Conservation (phyloP, 2,888 invertebrate genomes). For the Chesias legatella region DNA sequence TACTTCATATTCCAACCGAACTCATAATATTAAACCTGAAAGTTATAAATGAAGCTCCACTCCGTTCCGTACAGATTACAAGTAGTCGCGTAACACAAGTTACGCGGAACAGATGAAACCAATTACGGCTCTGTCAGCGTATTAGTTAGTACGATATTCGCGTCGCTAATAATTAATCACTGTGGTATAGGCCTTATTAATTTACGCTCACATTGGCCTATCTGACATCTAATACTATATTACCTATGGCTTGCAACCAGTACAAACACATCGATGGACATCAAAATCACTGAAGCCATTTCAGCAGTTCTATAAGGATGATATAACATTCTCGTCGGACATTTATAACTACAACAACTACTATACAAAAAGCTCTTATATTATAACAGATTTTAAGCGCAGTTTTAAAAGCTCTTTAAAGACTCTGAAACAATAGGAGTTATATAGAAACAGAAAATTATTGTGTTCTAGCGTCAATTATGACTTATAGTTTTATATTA, state of each 20-base stretch:
- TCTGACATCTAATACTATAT: slow-evolving; percentile 29
- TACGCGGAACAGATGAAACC: slow-evolving; percentile 8
- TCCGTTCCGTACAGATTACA: slow-evolving; percentile 9
- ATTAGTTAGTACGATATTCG: slow-evolving; percentile 14
- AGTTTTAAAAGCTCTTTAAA: slow-evolving; percentile 65
- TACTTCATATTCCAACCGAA: too few species aligned
- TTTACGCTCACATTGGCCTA: slow-evolving; percentile 25
- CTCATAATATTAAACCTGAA: slow-evolving; percentile 1
- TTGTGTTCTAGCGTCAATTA: slow-evolving; percentile 33
- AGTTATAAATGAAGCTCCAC: slow-evolving; percentile 12
- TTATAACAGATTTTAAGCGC: slow-evolving; percentile 60
- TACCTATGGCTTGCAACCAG: slow-evolving; percentile 31
- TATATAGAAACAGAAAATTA: slow-evolving; percentile 33
- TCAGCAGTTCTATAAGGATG: slow-evolving; percentile 36
- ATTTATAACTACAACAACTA: slow-evolving; percentile 61
- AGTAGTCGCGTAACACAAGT: slow-evolving; percentile 7
- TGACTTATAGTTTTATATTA: slow-evolving; percentile 18
- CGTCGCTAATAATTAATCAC: slow-evolving; percentile 23
- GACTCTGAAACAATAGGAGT: slow-evolving; percentile 19
- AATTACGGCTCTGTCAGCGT: slow-evolving; percentile 16
- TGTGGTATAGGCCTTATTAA: slow-evolving; percentile 30
- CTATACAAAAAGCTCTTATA: slow-evolving; percentile 72
- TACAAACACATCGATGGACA: slow-evolving; percentile 37
- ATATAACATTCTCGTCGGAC: slow-evolving; percentile 43
- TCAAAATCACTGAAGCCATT: slow-evolving; percentile 29